These are phyloP conservation scores for Mobula birostris DNA, from an alignment of 2,113 vertebrate genomes.

Conservation along the genomic window DNA sequence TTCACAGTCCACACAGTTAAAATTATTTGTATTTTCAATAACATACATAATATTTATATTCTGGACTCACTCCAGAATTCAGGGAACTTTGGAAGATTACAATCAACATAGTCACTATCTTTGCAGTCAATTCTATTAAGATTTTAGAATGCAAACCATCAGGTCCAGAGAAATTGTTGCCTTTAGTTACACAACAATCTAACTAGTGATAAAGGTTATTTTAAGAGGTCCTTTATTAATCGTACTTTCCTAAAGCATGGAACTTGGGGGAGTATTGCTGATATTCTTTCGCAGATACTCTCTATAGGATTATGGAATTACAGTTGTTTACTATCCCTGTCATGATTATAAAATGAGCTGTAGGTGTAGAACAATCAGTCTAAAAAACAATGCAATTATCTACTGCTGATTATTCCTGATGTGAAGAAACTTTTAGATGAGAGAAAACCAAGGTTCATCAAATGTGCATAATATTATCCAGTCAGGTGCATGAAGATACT, in stretches of 20 bases:
- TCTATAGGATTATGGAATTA: not conserved
- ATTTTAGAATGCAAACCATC: too few species aligned
- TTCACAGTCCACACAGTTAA: too few species aligned
- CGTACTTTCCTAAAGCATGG: not conserved
- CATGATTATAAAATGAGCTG: not conserved
- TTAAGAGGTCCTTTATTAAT: not conserved
- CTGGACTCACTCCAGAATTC: too few species aligned
- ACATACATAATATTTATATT: too few species aligned
- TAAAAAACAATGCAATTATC: not conserved
- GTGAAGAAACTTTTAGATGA: not conserved
- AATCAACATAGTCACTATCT: too few species aligned
- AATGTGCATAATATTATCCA: not conserved
- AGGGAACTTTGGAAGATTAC: too few species aligned
- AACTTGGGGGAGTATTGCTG: not conserved
- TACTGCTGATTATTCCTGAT: not conserved
- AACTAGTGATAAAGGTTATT: too few species aligned
- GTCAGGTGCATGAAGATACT: not conserved
- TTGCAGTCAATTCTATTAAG: too few species aligned
- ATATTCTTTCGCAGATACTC: not conserved
- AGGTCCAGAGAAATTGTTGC: too few species aligned
- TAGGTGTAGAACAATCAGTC: not conserved
- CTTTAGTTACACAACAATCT: too few species aligned
- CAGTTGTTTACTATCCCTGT: not conserved
- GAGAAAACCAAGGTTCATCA: not conserved
- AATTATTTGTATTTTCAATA: too few species aligned